Conservation (phyloP, 2,113 vertebrate genomes). For the Thryonomys swinderianus region DNA sequence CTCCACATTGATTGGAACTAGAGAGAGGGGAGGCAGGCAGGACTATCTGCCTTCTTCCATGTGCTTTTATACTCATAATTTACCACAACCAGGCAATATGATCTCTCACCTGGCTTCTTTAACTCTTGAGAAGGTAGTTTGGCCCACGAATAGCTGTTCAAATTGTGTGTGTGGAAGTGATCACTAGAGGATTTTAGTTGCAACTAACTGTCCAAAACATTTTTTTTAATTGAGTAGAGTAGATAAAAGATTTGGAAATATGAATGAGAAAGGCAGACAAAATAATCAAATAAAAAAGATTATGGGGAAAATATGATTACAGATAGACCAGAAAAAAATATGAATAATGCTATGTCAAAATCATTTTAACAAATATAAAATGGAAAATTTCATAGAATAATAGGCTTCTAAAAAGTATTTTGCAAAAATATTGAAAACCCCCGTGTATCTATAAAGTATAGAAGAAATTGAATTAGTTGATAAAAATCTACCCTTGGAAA, state of each 20-base stretch:
- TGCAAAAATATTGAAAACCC: not conserved
- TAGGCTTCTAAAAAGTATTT: not conserved
- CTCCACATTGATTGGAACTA: not conserved
- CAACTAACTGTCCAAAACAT: not conserved
- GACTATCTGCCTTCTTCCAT: too few species aligned
- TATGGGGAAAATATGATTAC: not conserved
- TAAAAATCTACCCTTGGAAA: slow-evolving; percentile 1
- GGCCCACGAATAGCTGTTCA: not conserved
- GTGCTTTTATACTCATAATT: not conserved
- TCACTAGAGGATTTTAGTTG: not conserved
- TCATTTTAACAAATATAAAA: not conserved
- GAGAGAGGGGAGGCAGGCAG: not conserved
- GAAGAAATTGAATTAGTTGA: not conserved
- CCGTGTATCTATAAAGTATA: not conserved
- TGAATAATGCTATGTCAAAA: not conserved
- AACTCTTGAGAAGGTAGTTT: not conserved
- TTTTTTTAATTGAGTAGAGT: not conserved
- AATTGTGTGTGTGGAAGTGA: not conserved
- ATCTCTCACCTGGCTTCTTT: not conserved
- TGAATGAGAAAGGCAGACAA: not conserved
- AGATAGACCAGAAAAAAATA: not conserved
- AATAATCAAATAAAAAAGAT: not conserved
- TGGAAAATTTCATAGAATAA: not conserved
- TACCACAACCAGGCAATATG: not conserved
- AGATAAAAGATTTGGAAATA: not conserved